phyloP scores from a whole-genome alignment of 2,113 vertebrate genomes.

The Lutjanus erythropterus region DNA sequence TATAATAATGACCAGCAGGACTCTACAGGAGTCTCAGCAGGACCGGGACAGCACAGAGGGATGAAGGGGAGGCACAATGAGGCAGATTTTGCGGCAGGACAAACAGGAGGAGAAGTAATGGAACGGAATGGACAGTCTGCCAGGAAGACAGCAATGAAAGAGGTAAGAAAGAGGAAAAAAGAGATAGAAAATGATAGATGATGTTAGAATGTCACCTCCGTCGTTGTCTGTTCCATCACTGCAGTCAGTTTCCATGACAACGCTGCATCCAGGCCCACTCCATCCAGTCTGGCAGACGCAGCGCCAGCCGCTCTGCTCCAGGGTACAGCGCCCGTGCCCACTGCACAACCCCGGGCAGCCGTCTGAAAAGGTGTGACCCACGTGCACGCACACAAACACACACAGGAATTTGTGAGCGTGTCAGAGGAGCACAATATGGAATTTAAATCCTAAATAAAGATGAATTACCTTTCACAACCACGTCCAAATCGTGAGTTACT shows the following conservation, averaged over 20 bases:
- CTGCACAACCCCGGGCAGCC: conserved; percentile 97
- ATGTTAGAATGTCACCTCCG: conserved; percentile 89
- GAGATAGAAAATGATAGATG: conserved; percentile 74
- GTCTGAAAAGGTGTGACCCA: conserved; percentile 82
- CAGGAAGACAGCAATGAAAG: conserved; percentile 49
- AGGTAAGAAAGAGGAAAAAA: conserved; percentile 54
- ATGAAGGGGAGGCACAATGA: conserved; percentile 48
- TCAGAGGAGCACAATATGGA: conserved; percentile 12
- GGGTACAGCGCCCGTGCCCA: conserved; percentile 96
- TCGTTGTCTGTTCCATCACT: conserved; percentile 97
- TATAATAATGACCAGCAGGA: conserved; percentile 71
- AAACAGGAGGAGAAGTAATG: conserved; percentile 43
- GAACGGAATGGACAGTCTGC: conserved; percentile 54
- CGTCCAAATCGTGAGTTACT: conserved; percentile 85
- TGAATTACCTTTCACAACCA: conserved; percentile 85
- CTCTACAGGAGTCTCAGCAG: conserved; percentile 66
- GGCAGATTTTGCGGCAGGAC: conserved; percentile 39
- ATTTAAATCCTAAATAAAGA: conserved; percentile 33
- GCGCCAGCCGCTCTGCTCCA: conserved; percentile 98
- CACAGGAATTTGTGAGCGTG: conserved; percentile 9
- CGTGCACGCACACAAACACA: background rate
- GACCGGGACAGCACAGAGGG: conserved; percentile 47
- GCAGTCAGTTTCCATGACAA: conserved; percentile 99
- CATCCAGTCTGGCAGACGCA: conserved; percentile 98
- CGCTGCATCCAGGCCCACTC: conserved; percentile 94